A percentile compares a stretch with the other conserved stretches of the same genome.
Evolutionary conservation across 2,113 vertebrate genomes (phyloP).

Genomic region (Burhinus bistriatus): DNA sequence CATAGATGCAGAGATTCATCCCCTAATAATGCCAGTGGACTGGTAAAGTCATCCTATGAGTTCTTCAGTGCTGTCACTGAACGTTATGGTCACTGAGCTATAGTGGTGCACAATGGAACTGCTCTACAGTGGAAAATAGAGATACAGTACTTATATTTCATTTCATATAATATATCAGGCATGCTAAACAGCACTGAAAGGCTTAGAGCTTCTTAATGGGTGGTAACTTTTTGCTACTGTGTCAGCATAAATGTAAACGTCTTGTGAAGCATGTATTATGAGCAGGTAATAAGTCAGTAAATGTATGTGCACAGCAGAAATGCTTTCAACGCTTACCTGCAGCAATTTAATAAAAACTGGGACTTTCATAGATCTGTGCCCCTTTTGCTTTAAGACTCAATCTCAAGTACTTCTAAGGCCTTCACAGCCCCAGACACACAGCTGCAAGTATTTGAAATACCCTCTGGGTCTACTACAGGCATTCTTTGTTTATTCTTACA

Average conservation of each 20-base stretch:
- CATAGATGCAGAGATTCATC: background rate
- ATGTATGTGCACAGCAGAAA: background rate
- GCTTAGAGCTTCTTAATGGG: background rate
- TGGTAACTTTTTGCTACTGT: background rate
- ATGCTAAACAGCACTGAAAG: conserved; percentile 13
- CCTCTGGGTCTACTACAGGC: background rate
- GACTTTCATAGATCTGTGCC: background rate
- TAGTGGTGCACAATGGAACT: background rate
- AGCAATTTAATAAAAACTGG: conserved; percentile 28
- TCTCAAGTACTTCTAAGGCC: conserved; percentile 33
- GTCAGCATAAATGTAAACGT: background rate
- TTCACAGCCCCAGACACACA: background rate
- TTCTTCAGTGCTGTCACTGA: background rate
- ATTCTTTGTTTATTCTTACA: conserved; percentile 17
- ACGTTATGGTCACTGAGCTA: background rate
- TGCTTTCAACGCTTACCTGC: conserved; percentile 24
- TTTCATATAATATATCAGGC: background rate
- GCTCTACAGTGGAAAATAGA: background rate
- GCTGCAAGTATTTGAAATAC: conserved; percentile 43
- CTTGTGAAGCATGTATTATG: conserved; percentile 1
- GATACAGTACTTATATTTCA: background rate
- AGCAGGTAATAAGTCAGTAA: conserved; percentile 5
- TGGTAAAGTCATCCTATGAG: background rate
- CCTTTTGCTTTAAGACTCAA: conserved; percentile 8
- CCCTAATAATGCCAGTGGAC: background rate